Conservation (phyloP, 2,113 vertebrate genomes). For the Tauraco erythrolophus region DNA sequence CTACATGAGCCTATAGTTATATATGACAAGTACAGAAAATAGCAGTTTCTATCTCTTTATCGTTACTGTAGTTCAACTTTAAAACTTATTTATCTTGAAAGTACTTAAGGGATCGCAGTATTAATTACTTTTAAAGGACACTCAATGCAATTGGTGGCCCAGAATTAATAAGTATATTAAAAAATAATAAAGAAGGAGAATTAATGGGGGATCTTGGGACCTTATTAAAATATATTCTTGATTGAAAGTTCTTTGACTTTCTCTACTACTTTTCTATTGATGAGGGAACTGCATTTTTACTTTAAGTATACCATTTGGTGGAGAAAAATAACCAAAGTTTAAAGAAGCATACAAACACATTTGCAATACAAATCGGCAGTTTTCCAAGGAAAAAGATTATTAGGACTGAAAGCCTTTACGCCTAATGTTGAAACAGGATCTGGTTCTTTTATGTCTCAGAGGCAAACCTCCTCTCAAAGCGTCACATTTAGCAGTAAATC, state of each 20-base stretch:
- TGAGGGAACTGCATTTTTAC: not conserved
- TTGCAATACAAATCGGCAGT: not conserved
- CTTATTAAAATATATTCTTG: slow-evolving; percentile 67
- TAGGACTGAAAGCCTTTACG: not conserved
- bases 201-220: slow-evolving; percentile 69
- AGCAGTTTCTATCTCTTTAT: not conserved
- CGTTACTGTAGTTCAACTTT: not conserved
- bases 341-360: not conserved
- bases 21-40: not conserved
- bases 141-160: slow-evolving; percentile 31
- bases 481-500: not conserved
- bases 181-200: slow-evolving; percentile 33
- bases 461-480: not conserved
- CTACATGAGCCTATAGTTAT: not conserved
- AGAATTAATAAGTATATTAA: slow-evolving; percentile 51
- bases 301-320: not conserved
- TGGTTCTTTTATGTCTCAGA: not conserved
- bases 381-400: not conserved
- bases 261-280: not conserved
- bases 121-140: slow-evolving; percentile 70
- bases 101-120: slow-evolving; percentile 38
- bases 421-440: not conserved
- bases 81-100: slow-evolving; percentile 63
- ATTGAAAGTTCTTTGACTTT: slow-evolving; percentile 47
- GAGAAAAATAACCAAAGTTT: slow-evolving; percentile 12